phyloP scores from a whole-genome alignment of 2,113 vertebrate genomes.

The Emydocephalus ijimae region DNA sequence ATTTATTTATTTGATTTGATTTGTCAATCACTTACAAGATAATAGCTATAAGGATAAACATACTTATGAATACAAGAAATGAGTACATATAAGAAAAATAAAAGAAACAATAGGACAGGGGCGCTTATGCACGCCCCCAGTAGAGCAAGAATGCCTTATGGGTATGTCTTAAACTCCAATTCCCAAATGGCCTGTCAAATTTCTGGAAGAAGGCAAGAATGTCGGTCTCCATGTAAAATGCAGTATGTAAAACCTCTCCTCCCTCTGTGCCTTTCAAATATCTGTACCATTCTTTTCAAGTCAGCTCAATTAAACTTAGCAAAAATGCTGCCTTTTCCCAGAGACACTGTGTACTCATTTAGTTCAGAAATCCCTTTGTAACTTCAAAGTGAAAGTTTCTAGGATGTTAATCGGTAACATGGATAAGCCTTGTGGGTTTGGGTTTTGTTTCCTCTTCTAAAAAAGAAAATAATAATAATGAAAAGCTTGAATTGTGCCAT shows the following conservation, averaged over 20 bases:
- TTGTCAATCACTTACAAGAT: too few species aligned
- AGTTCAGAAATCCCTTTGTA: constrained; percentile 41
- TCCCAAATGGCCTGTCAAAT: not conserved
- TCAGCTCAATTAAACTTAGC: constrained; percentile 11
- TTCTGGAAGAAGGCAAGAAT: not conserved
- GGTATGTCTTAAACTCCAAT: not conserved
- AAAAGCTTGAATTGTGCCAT: not conserved
- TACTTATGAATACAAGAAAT: too few species aligned
- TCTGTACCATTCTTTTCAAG: not conserved
- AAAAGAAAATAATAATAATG: constrained; percentile 12
- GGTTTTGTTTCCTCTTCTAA: not conserved
- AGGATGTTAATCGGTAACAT: constrained; percentile 44
- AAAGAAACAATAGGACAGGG: too few species aligned
- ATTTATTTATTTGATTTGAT: too few species aligned
- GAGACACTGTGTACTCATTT: constrained; percentile 9
- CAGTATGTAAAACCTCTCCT: not conserved
- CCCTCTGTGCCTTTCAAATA: not conserved
- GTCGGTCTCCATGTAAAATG: not conserved
- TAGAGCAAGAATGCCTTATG: not conserved
- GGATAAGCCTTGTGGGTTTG: constrained; percentile 38
- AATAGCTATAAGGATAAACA: too few species aligned
- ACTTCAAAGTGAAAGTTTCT: constrained; percentile 39
- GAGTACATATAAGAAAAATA: too few species aligned
- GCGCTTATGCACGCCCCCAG: too few species aligned
- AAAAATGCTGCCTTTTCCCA: constrained; percentile 30